Evolutionary conservation across 2,113 vertebrate genomes (phyloP).

Genomic region (Cynoglossus semilaevis): DNA sequence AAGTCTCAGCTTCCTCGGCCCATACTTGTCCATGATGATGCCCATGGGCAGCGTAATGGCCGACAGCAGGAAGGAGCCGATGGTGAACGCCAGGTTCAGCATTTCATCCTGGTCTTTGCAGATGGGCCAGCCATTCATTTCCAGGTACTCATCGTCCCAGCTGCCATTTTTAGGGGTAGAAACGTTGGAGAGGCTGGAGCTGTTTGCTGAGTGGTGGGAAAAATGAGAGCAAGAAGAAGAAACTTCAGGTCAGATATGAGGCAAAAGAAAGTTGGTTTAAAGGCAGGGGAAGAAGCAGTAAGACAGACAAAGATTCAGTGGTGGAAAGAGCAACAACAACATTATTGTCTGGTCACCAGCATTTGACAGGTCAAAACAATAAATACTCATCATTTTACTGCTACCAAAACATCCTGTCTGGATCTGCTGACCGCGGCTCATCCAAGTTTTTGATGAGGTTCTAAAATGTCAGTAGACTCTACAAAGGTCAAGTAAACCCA

Average conservation of each 20-base stretch:
- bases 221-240: slow-evolving; percentile 3
- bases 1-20: slow-evolving; percentile 90
- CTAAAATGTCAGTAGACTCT: slow-evolving; percentile 23
- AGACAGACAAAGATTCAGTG: too few relatives aligned
- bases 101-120: slow-evolving; percentile 96
- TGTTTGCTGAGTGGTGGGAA: slow-evolving; percentile 54
- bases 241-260: not conserved
- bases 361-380: too few relatives aligned
- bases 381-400: too few relatives aligned
- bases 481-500: slow-evolving; percentile 55
- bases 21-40: slow-evolving; percentile 98
- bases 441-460: too few relatives aligned
- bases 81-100: slow-evolving; percentile 95
- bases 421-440: too few relatives aligned
- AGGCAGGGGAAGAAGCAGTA: too few relatives aligned
- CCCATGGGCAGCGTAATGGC: slow-evolving; percentile 95
- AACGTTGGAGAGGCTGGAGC: slow-evolving; percentile 45
- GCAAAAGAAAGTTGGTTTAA: too few relatives aligned
- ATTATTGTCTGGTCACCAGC: too few relatives aligned
- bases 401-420: too few relatives aligned
- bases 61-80: slow-evolving; percentile 95
- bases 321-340: too few relatives aligned
- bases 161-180: not conserved
- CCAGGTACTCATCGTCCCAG: slow-evolving; percentile 57
- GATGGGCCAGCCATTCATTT: slow-evolving; percentile 86